A percentile compares a stretch with the other conserved stretches of the same genome.
Conservation (phyloP, 2,113 vertebrate genomes). For the Macroglossus sobrinus region DNA sequence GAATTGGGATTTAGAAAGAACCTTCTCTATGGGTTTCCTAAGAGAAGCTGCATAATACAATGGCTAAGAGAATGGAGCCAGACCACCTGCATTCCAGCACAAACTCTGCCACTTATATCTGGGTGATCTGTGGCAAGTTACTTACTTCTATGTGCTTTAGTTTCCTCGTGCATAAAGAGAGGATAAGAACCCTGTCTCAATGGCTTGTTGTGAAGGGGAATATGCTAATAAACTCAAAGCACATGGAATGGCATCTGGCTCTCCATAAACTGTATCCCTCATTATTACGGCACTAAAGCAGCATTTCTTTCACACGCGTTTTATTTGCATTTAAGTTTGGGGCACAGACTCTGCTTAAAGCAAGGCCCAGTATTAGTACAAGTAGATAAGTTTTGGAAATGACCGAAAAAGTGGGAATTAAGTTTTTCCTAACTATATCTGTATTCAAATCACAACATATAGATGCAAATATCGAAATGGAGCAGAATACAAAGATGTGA, state of each 20-base stretch:
- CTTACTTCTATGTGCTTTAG: neutral
- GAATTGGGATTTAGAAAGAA: neutral
- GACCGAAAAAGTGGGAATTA: neutral
- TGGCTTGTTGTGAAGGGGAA: neutral
- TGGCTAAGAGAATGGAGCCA: neutral
- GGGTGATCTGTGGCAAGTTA: neutral
- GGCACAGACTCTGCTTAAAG: slow-evolving; percentile 1
- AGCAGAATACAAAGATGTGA: neutral
- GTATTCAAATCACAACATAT: neutral
- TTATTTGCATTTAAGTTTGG: neutral
- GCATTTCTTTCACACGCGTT: neutral
- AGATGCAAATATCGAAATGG: neutral
- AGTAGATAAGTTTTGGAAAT: neutral
- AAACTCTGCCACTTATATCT: neutral
- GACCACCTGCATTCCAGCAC: neutral
- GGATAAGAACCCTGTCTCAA: neutral
- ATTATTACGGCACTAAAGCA: neutral
- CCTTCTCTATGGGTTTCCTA: neutral
- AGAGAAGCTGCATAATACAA: neutral
- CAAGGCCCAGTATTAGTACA: neutral
- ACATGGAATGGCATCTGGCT: neutral
- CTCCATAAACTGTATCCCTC: neutral
- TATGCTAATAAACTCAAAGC: neutral
- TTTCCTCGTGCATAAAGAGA: neutral
- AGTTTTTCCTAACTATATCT: neutral